These are phyloP conservation scores for Prionailurus viverrinus DNA, from an alignment of 2,113 vertebrate genomes.

Conservation along the genomic window DNA sequence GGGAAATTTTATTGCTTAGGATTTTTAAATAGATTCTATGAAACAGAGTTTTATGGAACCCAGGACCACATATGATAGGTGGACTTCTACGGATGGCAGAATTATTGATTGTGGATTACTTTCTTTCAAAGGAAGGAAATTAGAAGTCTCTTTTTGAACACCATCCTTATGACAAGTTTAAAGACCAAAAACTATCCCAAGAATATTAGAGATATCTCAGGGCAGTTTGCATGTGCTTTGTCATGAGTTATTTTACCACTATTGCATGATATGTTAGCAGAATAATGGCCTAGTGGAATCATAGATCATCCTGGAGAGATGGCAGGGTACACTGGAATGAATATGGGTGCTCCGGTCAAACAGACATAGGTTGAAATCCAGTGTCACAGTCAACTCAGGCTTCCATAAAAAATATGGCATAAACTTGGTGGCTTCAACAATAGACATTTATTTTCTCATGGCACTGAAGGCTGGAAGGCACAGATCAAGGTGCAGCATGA, in stretches of 20 bases:
- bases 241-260: neutral
- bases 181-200: neutral
- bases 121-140: neutral
- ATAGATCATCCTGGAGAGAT: neutral
- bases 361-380: neutral
- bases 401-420: neutral
- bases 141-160: neutral
- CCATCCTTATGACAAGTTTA: neutral
- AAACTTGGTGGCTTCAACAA: neutral
- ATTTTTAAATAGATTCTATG: neutral
- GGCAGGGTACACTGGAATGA: rapidly evolving
- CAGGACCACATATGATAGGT: neutral
- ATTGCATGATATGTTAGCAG: neutral
- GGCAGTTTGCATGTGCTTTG: neutral
- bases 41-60: neutral
- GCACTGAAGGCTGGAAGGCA: neutral
- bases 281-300: neutral
- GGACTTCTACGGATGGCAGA: neutral
- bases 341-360: neutral
- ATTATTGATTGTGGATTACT: neutral
- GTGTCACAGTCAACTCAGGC: neutral
- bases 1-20: neutral
- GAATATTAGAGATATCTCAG: neutral
- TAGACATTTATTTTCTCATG: neutral
- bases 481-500: neutral